A percentile compares a stretch with the other conserved stretches of the same genome.
Evolutionary conservation across 2,113 vertebrate genomes (phyloP).

Genomic region (Rattus rattus): DNA sequence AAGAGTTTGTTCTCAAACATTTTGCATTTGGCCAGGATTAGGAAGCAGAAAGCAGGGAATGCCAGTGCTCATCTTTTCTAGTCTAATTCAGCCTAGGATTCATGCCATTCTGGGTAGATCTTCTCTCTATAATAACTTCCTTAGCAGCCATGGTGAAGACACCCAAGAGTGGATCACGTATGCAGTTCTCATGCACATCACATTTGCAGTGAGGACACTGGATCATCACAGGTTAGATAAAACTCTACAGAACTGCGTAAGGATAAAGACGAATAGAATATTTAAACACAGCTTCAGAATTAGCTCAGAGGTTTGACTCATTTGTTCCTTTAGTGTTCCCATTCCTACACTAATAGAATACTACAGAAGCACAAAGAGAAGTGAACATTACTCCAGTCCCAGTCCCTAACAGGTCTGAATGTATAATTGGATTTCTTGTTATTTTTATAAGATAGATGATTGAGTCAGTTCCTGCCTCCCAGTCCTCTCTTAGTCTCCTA

Average conservation of each 20-base stretch:
- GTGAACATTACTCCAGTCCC: not conserved
- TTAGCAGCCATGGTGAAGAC: not conserved
- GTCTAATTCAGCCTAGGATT: not conserved
- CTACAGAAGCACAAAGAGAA: not conserved
- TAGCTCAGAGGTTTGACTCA: not conserved
- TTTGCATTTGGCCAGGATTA: not conserved
- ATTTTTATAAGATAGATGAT: conserved; percentile 17
- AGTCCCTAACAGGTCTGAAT: not conserved
- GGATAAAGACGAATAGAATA: not conserved
- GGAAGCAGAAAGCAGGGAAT: not conserved
- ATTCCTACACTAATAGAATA: not conserved
- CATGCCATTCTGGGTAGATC: not conserved
- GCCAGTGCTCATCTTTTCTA: not conserved
- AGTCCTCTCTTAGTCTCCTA: not conserved
- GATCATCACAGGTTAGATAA: not conserved
- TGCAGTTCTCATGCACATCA: not conserved
- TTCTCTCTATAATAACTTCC: not conserved
- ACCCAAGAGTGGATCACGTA: too few relatives aligned
- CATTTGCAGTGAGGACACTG: not conserved
- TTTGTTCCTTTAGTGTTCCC: conserved; percentile 3
- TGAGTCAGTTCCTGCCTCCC: not conserved
- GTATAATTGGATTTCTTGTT: not conserved
- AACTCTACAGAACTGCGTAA: not conserved
- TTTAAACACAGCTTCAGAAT: not conserved
- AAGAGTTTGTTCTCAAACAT: not conserved